These are phyloP conservation scores for Eurosta solidaginis DNA, from an alignment of 1,140 invertebrate genomes.

Conservation along the genomic window DNA sequence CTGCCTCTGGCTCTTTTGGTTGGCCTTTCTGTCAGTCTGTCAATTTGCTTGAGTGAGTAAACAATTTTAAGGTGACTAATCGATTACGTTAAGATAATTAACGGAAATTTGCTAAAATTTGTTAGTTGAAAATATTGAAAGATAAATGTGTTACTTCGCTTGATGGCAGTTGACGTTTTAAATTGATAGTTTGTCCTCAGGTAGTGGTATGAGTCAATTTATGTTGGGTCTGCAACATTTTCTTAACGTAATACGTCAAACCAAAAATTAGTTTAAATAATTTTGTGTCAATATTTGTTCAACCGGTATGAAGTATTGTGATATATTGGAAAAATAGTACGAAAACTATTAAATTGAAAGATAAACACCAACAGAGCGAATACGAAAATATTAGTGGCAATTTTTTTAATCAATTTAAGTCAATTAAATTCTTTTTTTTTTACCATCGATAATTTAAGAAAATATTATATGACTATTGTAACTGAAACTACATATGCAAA, in stretches of 20 bases:
- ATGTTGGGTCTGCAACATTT: neutral
- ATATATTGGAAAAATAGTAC: too few relatives aligned
- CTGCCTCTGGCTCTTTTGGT: too few relatives aligned
- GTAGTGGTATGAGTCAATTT: neutral
- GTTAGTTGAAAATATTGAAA: neutral
- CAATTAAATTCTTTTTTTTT: too few relatives aligned
- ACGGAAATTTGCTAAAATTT: slow-evolving; percentile 13
- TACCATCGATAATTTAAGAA: too few relatives aligned
- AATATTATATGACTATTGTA: too few relatives aligned
- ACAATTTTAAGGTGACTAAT: slow-evolving; percentile 25
- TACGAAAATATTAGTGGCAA: too few relatives aligned
- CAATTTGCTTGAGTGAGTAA: slow-evolving; percentile 13
- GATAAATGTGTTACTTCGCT: neutral
- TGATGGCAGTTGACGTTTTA: neutral
- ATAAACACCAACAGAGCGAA: too few relatives aligned
- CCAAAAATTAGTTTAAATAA: neutral
- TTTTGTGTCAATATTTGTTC: neutral
- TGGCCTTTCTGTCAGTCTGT: slow-evolving; percentile 1
- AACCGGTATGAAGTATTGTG: too few relatives aligned
- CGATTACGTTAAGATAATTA: slow-evolving; percentile 26
- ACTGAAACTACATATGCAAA: too few relatives aligned
- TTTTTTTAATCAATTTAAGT: too few relatives aligned
- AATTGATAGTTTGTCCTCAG: slow-evolving; percentile 16
- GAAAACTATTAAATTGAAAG: too few relatives aligned
- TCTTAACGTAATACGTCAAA: neutral